A percentile compares a stretch with the other conserved stretches of the same genome.
Conservation (phyloP, 2,888 invertebrate species). For the Epinotia ramella region DNA sequence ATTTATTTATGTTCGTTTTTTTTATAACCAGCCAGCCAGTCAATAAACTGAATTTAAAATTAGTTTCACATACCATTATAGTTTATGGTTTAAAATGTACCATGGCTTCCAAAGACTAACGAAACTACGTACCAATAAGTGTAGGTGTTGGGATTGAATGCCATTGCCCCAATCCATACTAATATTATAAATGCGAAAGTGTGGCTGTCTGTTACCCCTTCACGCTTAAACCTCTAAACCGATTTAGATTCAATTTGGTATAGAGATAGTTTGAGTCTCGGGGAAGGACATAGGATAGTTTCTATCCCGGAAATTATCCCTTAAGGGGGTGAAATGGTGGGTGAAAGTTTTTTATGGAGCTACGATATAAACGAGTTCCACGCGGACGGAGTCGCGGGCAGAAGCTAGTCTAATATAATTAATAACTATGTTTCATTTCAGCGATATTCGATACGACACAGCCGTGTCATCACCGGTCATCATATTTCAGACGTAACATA, state of each 20-base stretch:
- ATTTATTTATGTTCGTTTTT: slow-evolving; percentile 4
- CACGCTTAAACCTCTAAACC: no score
- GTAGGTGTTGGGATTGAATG: background rate
- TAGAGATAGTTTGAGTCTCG: no score
- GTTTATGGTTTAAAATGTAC: background rate
- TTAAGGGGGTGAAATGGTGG: no score
- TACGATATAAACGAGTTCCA: no score
- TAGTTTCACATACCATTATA: slow-evolving; percentile 15
- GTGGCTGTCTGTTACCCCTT: no score
- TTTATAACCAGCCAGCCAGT: slow-evolving; percentile 8
- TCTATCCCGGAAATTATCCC: no score
- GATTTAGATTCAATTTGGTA: no score
- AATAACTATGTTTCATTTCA: slow-evolving; percentile 24
- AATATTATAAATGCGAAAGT: no score
- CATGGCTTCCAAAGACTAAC: background rate
- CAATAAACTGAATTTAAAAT: background rate
- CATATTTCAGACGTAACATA: slow-evolving; percentile 16
- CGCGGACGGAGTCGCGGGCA: no score
- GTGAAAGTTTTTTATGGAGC: no score
- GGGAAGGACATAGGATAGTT: no score
- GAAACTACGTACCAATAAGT: background rate
- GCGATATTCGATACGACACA: slow-evolving; percentile 34
- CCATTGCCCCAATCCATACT: background rate
- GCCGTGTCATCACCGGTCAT: slow-evolving; percentile 15
- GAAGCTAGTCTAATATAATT: background rate